These are phyloP conservation scores for Neolamprologus caudopunctatus DNA, from an alignment of 2,113 vertebrate genomes.

Conservation along the genomic window DNA sequence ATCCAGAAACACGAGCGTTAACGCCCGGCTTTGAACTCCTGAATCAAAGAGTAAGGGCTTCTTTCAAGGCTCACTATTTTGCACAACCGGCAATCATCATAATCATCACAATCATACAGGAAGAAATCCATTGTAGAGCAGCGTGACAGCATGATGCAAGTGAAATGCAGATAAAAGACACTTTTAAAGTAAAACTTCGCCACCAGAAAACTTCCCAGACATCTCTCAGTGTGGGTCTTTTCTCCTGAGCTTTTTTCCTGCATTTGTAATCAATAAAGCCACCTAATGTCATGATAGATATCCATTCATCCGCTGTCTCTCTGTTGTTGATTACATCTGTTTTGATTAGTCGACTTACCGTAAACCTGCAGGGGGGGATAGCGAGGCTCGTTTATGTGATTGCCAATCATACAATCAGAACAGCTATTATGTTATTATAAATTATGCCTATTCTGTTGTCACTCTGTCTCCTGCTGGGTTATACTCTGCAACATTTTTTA, in stretches of 20 bases:
- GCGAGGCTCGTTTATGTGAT: not conserved
- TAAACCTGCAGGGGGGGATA: not conserved
- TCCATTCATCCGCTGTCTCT: not conserved
- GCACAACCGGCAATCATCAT: not conserved
- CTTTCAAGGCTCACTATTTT: not conserved
- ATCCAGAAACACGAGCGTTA: not conserved
- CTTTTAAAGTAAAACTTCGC: not conserved
- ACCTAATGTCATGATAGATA: not conserved
- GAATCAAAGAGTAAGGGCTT: not conserved
- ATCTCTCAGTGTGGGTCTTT: not conserved
- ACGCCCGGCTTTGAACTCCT: not conserved
- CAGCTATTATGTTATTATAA: constrained; percentile 21
- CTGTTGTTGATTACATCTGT: constrained; percentile 32
- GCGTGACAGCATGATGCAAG: not conserved
- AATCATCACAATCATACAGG: not conserved
- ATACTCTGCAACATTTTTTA: not conserved
- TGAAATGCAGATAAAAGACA: not conserved
- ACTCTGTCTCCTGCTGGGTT: not conserved
- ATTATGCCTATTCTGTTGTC: not conserved
- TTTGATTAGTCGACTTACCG: constrained; percentile 22
- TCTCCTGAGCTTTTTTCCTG: not conserved
- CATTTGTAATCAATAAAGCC: not conserved
- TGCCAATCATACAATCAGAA: constrained; percentile 43
- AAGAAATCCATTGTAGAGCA: not conserved
- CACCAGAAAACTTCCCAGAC: not conserved